Evolutionary conservation across 2,797 vertebrate species (phyloP).

Genomic region (Philypnodon macrostomus): DNA sequence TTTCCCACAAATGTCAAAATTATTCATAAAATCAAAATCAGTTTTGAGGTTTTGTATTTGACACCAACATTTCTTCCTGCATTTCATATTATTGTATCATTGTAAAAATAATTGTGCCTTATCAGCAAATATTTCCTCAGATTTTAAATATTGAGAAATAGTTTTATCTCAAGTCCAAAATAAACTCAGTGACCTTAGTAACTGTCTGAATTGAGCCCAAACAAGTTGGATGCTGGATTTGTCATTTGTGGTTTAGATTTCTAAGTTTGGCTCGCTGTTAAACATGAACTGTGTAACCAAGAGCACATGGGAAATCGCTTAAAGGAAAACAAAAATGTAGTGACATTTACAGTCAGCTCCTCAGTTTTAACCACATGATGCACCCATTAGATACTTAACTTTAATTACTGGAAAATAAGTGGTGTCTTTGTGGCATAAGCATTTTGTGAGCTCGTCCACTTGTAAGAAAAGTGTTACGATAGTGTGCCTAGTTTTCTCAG

Average conservation of each 20-base stretch:
- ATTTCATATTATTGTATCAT: not conserved
- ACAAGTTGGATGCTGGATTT: conserved; percentile 29
- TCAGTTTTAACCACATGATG: conserved; percentile 10
- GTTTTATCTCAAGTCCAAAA: conserved; percentile 21
- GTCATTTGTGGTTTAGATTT: conserved; percentile 51
- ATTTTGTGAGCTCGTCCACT: not conserved
- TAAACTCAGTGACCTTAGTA: conserved; percentile 24
- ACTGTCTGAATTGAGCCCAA: conserved; percentile 1
- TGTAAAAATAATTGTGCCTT: no score
- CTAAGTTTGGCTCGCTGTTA: conserved; percentile 49
- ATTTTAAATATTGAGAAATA: not conserved
- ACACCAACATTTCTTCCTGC: not conserved
- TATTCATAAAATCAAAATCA: no score
- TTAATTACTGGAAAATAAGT: conserved; percentile 4
- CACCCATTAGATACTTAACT: conserved; percentile 9
- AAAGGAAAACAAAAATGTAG: conserved; percentile 10
- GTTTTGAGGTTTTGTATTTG: not conserved
- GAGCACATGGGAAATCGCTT: conserved; percentile 45
- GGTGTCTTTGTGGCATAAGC: not conserved
- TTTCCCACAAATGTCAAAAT: not conserved
- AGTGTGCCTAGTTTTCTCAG: no score
- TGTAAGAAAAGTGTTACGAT: not conserved
- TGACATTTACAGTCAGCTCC: conserved; percentile 19
- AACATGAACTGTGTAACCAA: conserved; percentile 48
- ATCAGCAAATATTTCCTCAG: not conserved